Conservation (phyloP, 53 echinoderm and acorn worm genomes). For the Echinometra lucunter region DNA sequence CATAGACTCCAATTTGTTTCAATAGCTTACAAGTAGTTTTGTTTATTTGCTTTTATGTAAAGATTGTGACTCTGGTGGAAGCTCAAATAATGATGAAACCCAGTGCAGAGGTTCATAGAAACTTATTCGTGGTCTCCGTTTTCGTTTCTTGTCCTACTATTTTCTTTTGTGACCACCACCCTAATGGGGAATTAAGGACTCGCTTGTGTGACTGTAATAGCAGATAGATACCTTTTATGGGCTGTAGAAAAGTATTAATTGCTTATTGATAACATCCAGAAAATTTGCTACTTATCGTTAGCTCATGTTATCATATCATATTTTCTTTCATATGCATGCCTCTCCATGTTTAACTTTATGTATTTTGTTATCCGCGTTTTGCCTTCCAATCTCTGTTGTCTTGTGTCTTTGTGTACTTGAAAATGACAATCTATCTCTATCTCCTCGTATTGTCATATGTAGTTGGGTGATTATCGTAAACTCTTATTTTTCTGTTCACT, state of each 20-base stretch:
- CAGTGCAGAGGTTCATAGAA: slow-evolving; percentile 6
- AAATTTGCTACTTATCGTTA: neutral
- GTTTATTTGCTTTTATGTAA: neutral
- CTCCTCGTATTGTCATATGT: no score
- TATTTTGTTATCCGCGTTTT: no score
- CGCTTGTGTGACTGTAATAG: neutral
- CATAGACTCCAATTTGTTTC: neutral
- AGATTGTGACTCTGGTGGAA: neutral
- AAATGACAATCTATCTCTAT: no score
- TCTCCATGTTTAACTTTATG: no score
- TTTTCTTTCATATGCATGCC: neutral
- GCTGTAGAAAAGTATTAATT: neutral
- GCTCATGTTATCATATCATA: neutral
- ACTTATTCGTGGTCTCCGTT: neutral
- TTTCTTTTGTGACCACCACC: neutral
- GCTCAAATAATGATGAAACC: neutral
- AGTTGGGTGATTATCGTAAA: no score
- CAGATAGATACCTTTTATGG: neutral
- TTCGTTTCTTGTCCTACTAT: neutral
- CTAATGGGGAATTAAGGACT: neutral
- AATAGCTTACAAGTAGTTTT: neutral
- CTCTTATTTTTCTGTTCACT: neutral
- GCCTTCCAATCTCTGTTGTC: no score
- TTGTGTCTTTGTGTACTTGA: no score
- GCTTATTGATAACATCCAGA: neutral